Conservation (phyloP, 2,888 invertebrate species). For the Uloborus plumipes region DNA sequence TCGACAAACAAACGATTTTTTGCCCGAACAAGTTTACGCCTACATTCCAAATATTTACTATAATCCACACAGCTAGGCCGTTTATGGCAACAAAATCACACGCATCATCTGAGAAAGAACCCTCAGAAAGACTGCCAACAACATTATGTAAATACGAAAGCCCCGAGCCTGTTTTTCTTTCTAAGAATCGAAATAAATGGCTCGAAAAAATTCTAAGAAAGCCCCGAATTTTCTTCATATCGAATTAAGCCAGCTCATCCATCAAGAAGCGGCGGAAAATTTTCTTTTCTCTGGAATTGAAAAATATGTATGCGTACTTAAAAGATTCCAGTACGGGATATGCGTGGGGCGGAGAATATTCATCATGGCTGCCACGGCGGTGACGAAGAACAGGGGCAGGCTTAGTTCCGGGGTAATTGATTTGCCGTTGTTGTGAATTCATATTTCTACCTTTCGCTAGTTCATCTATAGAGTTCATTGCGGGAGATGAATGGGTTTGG, state of each 20-base stretch:
- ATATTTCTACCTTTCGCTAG: conserved; percentile 17
- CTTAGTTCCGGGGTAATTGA: conserved; percentile 30
- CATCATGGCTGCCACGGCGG: conserved; percentile 25
- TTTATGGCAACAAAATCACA: too few species aligned
- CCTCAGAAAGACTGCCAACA: too few species aligned
- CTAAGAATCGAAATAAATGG: conserved; percentile 29
- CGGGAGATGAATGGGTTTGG: neutral
- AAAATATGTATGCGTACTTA: neutral
- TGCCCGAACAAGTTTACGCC: too few species aligned
- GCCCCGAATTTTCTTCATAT: conserved; percentile 44
- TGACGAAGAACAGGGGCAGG: conserved; percentile 32
- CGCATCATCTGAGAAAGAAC: too few species aligned
- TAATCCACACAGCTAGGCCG: too few species aligned
- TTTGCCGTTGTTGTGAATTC: conserved; percentile 40
- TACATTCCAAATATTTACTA: too few species aligned
- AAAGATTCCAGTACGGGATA: conserved; percentile 36
- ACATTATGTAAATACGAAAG: too few species aligned
- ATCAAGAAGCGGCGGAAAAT: conserved; percentile 33
- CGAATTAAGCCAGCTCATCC: conserved; percentile 18
- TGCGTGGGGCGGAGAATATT: conserved; percentile 12
- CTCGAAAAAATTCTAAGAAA: conserved; percentile 36
- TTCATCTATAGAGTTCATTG: neutral
- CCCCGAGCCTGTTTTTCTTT: too few species aligned
- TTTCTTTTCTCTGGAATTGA: conserved; percentile 11
- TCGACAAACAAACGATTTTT: too few species aligned